A percentile compares a stretch with the other conserved stretches of the same genome.
Evolutionary conservation across 2,888 invertebrate species (phyloP).

Genomic region (Pristionchus maxplancki): DNA sequence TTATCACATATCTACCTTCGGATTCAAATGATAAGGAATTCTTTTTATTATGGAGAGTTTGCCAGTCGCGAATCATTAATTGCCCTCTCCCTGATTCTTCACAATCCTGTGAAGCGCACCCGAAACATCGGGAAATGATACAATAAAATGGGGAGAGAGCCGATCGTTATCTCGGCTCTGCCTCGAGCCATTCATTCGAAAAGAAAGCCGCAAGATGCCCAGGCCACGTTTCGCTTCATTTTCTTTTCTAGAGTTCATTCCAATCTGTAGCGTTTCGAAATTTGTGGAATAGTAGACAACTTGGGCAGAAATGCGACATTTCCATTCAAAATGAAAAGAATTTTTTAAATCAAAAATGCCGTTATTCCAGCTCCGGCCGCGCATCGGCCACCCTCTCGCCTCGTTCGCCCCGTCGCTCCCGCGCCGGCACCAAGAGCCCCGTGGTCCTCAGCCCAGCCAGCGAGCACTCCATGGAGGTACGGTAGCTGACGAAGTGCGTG

Average conservation of each 20-base stretch:
- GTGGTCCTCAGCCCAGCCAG: slow-evolving; percentile 70
- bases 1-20: no score
- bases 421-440: slow-evolving; percentile 73
- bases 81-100: not conserved
- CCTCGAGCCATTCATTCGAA: not conserved
- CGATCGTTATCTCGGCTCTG: not conserved
- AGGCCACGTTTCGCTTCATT: not conserved
- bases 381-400: slow-evolving; percentile 53
- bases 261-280: no score
- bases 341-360: no score
- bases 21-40: no score
- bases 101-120: not conserved
- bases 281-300: no score
- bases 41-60: not conserved
- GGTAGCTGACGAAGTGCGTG: not conserved
- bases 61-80: not conserved
- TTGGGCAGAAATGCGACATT: no score
- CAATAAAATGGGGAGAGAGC: not conserved
- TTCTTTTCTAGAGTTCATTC: no score
- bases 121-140: not conserved
- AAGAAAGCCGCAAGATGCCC: not conserved
- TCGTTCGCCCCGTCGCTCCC: slow-evolving; percentile 62
- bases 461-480: slow-evolving; percentile 76
- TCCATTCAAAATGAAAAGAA: no score
- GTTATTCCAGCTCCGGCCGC: slow-evolving; percentile 19